phyloP scores from a whole-genome alignment of 2,888 invertebrate genomes.

The Phortica magna region DNA sequence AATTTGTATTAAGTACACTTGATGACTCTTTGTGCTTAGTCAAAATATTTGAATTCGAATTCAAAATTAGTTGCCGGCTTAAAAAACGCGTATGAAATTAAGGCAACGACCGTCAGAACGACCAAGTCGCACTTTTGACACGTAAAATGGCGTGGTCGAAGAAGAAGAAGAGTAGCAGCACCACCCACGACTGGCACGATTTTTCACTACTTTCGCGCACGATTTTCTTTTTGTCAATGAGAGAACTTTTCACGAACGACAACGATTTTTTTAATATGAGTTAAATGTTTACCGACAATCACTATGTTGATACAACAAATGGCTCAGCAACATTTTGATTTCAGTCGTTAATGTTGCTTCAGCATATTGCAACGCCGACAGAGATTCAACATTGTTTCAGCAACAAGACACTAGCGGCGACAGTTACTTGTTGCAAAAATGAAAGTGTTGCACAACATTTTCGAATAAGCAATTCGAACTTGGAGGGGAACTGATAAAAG shows the following conservation, averaged over 20 bases:
- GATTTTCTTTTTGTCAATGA: conserved; percentile 1
- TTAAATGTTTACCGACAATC: neutral
- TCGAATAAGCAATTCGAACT: too few relatives aligned
- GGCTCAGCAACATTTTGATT: neutral
- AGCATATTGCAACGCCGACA: too few relatives aligned
- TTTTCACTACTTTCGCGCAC: neutral
- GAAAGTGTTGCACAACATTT: too few relatives aligned
- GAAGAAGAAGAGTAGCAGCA: neutral
- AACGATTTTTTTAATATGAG: neutral
- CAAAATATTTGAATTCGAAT: too few relatives aligned
- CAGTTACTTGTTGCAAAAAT: too few relatives aligned
- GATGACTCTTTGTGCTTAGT: too few relatives aligned
- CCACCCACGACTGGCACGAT: neutral
- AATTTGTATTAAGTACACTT: too few relatives aligned
- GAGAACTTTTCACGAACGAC: neutral
- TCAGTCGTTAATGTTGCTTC: too few relatives aligned
- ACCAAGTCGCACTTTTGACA: neutral
- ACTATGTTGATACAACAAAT: neutral
- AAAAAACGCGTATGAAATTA: neutral
- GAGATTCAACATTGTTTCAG: too few relatives aligned
- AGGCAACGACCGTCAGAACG: neutral
- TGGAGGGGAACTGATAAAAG: too few relatives aligned
- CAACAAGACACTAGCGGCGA: too few relatives aligned
- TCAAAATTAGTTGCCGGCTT: too few relatives aligned
- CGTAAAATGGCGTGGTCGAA: neutral